Conservation (phyloP, 2,113 vertebrate genomes). For the Heptranchias perlo region DNA sequence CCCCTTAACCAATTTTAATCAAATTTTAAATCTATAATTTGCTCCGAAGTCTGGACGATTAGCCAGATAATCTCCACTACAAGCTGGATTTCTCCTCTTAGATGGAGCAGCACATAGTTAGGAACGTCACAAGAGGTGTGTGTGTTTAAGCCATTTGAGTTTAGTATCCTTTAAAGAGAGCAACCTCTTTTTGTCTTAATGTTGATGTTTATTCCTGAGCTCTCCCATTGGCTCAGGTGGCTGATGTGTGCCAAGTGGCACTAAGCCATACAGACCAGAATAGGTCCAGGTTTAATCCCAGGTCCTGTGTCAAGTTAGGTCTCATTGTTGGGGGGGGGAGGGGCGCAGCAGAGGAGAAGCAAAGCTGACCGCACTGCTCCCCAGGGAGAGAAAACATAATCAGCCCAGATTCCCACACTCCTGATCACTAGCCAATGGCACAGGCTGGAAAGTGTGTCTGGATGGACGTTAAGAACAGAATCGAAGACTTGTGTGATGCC, state of each 20-base stretch:
- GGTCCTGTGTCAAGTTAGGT: background rate
- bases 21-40: constrained; percentile 7
- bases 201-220: background rate
- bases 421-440: background rate
- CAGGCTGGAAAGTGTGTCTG: background rate
- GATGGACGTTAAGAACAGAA: background rate
- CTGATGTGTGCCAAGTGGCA: background rate
- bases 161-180: background rate
- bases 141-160: background rate
- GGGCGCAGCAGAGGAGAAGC: background rate
- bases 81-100: background rate
- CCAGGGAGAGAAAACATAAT: background rate
- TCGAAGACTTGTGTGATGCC: background rate
- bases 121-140: background rate
- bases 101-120: background rate
- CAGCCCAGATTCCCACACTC: background rate
- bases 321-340: background rate
- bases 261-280: background rate
- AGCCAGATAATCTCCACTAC: background rate
- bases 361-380: background rate
- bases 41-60: background rate
- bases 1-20: background rate
- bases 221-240: background rate
- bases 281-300: background rate
- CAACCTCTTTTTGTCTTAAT: background rate